Evolutionary conservation across 2,888 invertebrate genomes (phyloP).

Genomic region (Ectobius pallidus): DNA sequence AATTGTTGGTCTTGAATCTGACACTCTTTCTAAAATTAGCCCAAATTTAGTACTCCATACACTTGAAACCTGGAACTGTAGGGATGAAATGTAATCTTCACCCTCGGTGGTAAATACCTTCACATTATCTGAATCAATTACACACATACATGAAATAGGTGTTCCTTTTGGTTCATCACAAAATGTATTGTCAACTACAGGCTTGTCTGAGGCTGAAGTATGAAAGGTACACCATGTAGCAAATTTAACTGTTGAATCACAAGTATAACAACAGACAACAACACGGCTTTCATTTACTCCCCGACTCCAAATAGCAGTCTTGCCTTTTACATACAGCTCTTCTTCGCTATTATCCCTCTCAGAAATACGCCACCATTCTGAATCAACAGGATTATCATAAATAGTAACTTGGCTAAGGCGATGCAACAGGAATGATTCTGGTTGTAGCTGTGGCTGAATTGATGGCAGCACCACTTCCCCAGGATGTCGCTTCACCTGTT

Average conservation of each 20-base stretch:
- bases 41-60: slow-evolving; percentile 88
- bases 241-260: slow-evolving; percentile 81
- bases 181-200: slow-evolving; percentile 10
- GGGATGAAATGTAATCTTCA: slow-evolving; percentile 79
- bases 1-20: slow-evolving; percentile 49
- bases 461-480: slow-evolving; percentile 64
- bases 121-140: slow-evolving; percentile 77
- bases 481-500: slow-evolving; percentile 77
- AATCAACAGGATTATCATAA: slow-evolving; percentile 45
- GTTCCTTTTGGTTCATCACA: slow-evolving; percentile 48
- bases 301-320: slow-evolving; percentile 79
- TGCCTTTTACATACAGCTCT: slow-evolving; percentile 84
- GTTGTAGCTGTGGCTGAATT: slow-evolving; percentile 57
- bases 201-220: slow-evolving; percentile 38
- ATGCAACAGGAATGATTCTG: slow-evolving; percentile 71
- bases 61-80: slow-evolving; percentile 78
- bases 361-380: slow-evolving; percentile 63
- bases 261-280: slow-evolving; percentile 72
- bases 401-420: slow-evolving; percentile 79
- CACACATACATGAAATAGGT: slow-evolving; percentile 69
- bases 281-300: slow-evolving; percentile 43
- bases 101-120: slow-evolving; percentile 80
- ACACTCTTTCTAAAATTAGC: slow-evolving; percentile 74
- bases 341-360: slow-evolving; percentile 68
- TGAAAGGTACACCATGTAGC: slow-evolving; percentile 74